Evolutionary conservation across 2,797 vertebrate species (phyloP).

Genomic region (Sebastolobus alascanus): DNA sequence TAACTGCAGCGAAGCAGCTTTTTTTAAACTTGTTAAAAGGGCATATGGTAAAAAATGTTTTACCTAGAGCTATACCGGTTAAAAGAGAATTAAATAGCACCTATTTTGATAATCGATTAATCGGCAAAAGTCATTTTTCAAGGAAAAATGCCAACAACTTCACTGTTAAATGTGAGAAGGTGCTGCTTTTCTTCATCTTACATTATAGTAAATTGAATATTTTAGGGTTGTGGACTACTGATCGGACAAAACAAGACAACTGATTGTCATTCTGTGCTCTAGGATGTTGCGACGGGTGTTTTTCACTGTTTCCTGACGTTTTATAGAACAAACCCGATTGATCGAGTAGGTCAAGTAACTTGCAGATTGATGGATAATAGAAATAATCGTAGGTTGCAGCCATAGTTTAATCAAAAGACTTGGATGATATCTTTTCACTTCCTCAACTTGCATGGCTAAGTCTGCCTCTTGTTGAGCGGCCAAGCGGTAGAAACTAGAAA

Average conservation of each 20-base stretch:
- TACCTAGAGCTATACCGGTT: neutral
- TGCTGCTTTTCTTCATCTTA: neutral
- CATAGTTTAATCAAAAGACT: conserved; percentile 33
- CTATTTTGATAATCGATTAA: too few relatives aligned
- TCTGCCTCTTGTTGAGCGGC: conserved; percentile 6
- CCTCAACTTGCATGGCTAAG: conserved; percentile 20
- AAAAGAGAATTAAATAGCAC: neutral
- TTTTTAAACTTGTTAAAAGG: conserved; percentile 40
- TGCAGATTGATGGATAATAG: neutral
- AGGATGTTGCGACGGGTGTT: neutral
- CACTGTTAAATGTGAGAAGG: neutral
- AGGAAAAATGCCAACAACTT: neutral
- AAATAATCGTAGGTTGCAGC: neutral
- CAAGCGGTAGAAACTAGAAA: conserved; percentile 20
- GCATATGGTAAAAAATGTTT: conserved; percentile 35
- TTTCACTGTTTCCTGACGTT: neutral
- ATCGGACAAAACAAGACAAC: neutral
- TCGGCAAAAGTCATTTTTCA: neutral
- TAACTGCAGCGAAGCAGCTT: neutral
- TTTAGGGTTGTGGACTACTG: neutral
- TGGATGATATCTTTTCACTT: conserved; percentile 20
- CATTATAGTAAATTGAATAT: neutral
- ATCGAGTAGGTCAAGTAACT: neutral
- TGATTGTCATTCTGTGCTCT: neutral
- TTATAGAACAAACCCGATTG: neutral